Conservation (phyloP, 37 sponge, comb jelly and placozoan species). For the Amphimedon queenslandica region DNA sequence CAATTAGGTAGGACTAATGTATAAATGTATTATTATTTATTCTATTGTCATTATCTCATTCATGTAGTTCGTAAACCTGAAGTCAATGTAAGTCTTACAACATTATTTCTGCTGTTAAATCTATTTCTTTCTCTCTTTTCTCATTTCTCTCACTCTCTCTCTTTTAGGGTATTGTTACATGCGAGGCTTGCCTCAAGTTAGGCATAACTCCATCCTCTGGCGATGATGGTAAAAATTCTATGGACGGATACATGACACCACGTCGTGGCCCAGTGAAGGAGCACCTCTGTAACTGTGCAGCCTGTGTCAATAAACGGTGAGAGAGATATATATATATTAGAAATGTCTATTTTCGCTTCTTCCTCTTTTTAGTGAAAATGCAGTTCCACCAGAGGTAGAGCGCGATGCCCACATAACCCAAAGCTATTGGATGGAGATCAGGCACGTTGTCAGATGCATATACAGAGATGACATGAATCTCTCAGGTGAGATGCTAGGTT, state of each 20-base stretch:
- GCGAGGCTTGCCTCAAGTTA: neutral
- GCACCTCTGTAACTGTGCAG: slow-evolving; percentile 53
- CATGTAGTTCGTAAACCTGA: neutral
- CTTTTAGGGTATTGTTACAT: neutral
- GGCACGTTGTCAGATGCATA: slow-evolving; percentile 63
- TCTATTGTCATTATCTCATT: neutral
- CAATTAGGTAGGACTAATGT: slow-evolving; percentile 10
- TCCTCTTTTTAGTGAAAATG: slow-evolving; percentile 41
- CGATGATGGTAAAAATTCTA: too few relatives aligned
- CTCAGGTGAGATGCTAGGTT: slow-evolving; percentile 15
- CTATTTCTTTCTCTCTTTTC: slow-evolving; percentile 2
- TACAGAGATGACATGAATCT: slow-evolving; percentile 53
- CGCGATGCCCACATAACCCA: slow-evolving; percentile 64
- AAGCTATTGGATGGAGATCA: slow-evolving; percentile 81
- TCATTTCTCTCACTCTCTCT: neutral
- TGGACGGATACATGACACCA: neutral
- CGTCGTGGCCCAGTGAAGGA: neutral
- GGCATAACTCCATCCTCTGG: too few relatives aligned
- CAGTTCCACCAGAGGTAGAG: slow-evolving; percentile 47
- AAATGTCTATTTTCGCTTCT: neutral
- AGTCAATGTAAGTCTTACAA: neutral
- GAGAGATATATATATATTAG: neutral
- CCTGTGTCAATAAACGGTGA: slow-evolving; percentile 66
- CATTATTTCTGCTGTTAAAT: neutral
- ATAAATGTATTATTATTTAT: too few relatives aligned